Conservation (phyloP, 2,797 vertebrate species). For the Gambusia yucatana region DNA sequence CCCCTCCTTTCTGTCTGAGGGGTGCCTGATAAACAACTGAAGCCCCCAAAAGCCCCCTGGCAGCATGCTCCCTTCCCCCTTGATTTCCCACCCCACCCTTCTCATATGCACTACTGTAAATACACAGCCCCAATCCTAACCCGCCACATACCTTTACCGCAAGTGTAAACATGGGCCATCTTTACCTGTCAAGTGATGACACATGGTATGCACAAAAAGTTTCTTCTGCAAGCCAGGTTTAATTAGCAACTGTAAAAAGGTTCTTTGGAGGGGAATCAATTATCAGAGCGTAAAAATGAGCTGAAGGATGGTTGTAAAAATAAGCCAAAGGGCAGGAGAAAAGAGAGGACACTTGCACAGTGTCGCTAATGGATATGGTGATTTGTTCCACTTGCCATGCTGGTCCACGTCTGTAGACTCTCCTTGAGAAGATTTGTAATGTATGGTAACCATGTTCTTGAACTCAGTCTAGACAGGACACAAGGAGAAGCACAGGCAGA, state of each 20-base stretch:
- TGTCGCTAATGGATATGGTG: conserved; percentile 75
- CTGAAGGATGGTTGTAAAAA: conserved; percentile 19
- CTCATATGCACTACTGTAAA: conserved; percentile 69
- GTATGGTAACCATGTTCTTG: conserved; percentile 63
- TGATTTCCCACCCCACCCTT: conserved; percentile 2
- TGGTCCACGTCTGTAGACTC: conserved; percentile 59
- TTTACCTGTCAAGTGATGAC: conserved; percentile 41
- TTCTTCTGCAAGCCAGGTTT: conserved; percentile 45
- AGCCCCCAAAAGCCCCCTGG: conserved; percentile 65
- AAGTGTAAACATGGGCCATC: conserved; percentile 59
- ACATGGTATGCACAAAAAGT: conserved; percentile 1
- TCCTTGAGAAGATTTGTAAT: conserved; percentile 77
- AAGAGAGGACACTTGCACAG: conserved; percentile 40
- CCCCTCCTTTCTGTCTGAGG: conserved; percentile 67
- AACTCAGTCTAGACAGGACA: conserved; percentile 66
- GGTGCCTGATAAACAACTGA: conserved; percentile 75
- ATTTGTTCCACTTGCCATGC: conserved; percentile 61
- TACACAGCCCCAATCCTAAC: conserved; percentile 54
- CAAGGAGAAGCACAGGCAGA: conserved; percentile 54
- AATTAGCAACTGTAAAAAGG: conserved; percentile 64
- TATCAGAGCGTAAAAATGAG: conserved; percentile 51
- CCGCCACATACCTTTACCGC: conserved; percentile 32
- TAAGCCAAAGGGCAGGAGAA: conserved; percentile 66
- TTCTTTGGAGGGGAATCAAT: conserved; percentile 57
- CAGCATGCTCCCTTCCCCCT: conserved; percentile 45